Evolutionary conservation across 2,888 invertebrate species (phyloP).

Genomic region (Ischnus inquisitorius): DNA sequence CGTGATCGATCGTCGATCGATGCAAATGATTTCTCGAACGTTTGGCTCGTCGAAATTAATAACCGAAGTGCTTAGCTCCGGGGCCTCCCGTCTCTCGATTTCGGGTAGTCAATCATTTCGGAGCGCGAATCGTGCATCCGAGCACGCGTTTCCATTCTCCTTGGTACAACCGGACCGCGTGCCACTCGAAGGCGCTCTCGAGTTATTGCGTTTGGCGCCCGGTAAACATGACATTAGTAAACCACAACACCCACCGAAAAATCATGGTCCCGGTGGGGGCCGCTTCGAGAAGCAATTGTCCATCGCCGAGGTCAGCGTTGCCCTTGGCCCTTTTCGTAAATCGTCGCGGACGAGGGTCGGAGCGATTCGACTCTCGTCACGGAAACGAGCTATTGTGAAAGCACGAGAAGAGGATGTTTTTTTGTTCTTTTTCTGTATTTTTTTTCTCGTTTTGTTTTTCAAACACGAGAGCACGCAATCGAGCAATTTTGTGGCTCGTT

Average conservation of each 20-base stretch:
- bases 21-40: no score
- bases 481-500: conserved; percentile 6
- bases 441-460: conserved; percentile 15
- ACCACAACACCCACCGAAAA: conserved; percentile 45
- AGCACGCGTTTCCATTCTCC: conserved; percentile 27
- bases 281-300: conserved; percentile 38
- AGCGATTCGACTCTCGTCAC: conserved; percentile 38
- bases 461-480: conserved; percentile 6
- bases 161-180: neutral
- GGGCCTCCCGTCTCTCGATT: no score
- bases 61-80: no score
- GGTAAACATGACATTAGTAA: conserved; percentile 19
- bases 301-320: conserved; percentile 46
- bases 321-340: conserved; percentile 64
- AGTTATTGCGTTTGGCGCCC: neutral
- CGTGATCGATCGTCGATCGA: no score
- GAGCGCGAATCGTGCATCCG: neutral
- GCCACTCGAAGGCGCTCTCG: neutral
- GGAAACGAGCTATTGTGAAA: conserved; percentile 48
- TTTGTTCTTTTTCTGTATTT: conserved; percentile 1
- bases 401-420: neutral
- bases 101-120: neutral
- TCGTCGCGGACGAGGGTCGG: conserved; percentile 36
- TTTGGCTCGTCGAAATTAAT: no score
- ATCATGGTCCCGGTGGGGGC: conserved; percentile 1